These are phyloP conservation scores for Aspidoscelis tigris DNA, from an alignment of 2,113 vertebrate genomes.

Conservation along the genomic window DNA sequence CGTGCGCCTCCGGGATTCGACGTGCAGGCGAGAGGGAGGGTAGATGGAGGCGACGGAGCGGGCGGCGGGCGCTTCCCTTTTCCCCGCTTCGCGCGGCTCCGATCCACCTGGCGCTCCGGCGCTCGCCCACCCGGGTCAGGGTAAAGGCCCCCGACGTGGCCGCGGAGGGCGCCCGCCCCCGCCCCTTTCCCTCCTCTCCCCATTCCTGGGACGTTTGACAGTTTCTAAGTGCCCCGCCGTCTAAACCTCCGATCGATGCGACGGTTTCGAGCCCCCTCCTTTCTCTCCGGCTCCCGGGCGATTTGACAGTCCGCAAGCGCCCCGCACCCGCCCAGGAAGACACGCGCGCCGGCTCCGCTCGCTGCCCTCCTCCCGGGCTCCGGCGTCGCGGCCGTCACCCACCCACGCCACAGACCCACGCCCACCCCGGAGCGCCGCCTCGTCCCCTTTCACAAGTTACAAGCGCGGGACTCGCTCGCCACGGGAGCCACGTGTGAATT, in stretches of 20 bases:
- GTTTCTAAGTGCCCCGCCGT: slow-evolving; percentile 24
- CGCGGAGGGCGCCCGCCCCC: no score
- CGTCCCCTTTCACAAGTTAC: background rate
- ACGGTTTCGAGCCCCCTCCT: slow-evolving; percentile 7
- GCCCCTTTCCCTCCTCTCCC: background rate
- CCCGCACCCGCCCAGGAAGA: background rate
- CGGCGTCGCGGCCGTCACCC: slow-evolving; percentile 13
- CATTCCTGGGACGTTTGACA: slow-evolving; percentile 4
- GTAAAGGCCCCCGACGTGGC: background rate
- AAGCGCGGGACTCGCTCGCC: background rate
- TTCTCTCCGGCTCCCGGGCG: background rate
- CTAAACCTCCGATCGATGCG: background rate
- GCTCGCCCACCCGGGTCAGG: background rate
- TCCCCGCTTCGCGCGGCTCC: background rate
- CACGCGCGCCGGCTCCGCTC: background rate
- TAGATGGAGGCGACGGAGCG: no score
- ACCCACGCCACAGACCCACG: background rate
- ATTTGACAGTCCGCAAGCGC: background rate
- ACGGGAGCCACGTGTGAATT: background rate
- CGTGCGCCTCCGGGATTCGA: background rate
- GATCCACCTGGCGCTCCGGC: background rate
- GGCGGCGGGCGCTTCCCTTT: background rate
- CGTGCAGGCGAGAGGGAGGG: background rate
- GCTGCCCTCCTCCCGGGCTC: background rate
- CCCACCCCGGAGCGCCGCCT: background rate